A percentile compares a stretch with the other conserved stretches of the same genome.
phyloP scores from a whole-genome alignment of 2,113 vertebrate species.

The Cairina moschata region DNA sequence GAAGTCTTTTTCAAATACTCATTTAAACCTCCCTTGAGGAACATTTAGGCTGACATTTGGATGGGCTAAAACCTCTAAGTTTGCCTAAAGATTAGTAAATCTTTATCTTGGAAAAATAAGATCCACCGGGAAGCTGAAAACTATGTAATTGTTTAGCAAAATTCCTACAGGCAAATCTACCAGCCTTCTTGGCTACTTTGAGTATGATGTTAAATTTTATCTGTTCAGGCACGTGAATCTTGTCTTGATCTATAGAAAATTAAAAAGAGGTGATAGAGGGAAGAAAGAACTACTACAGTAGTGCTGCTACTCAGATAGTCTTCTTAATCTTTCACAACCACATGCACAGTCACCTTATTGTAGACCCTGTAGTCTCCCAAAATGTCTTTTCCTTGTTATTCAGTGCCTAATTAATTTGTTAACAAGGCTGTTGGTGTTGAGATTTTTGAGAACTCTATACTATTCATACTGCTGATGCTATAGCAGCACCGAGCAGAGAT shows the following conservation, averaged over 20 bases:
- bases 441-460: background rate
- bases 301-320: background rate
- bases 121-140: background rate
- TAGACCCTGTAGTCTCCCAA: background rate
- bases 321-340: background rate
- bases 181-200: background rate
- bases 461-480: background rate
- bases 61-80: background rate
- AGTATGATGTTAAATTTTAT: background rate
- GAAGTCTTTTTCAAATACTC: background rate
- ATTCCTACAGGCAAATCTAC: background rate
- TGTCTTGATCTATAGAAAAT: background rate
- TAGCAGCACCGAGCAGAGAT: background rate
- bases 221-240: background rate
- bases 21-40: background rate
- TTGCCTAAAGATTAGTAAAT: background rate
- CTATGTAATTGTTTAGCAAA: background rate
- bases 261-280: background rate
- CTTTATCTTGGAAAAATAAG: background rate
- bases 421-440: background rate
- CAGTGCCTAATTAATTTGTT: background rate
- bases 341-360: background rate
- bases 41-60: background rate
- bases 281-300: background rate
- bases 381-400: background rate